A percentile compares a stretch with the other conserved stretches of the same genome.
Evolutionary conservation across 2,888 invertebrate species (phyloP).

Genomic region (Malthinus flaveolus): DNA sequence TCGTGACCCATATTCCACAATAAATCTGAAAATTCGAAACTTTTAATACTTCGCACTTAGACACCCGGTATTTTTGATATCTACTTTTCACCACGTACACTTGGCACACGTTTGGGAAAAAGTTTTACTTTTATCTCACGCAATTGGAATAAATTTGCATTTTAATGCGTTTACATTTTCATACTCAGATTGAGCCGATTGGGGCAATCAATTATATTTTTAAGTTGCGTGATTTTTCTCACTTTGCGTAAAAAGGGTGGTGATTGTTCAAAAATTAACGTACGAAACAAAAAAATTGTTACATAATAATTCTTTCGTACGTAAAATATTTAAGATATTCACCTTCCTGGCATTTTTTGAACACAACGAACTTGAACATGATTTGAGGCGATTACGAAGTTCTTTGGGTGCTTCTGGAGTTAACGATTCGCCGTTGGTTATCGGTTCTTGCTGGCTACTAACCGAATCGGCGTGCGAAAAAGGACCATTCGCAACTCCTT

Average conservation of each 20-base stretch:
- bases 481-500: slow-evolving; percentile 49
- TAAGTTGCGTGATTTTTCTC: neutral
- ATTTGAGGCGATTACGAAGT: slow-evolving; percentile 54
- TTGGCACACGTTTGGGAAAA: neutral
- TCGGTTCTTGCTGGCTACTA: slow-evolving; percentile 46
- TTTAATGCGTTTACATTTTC: neutral
- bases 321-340: slow-evolving; percentile 22
- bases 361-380: slow-evolving; percentile 77
- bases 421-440: slow-evolving; percentile 49
- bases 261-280: neutral
- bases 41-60: too few relatives aligned
- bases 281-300: neutral
- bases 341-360: slow-evolving; percentile 84
- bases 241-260: neutral
- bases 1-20: slow-evolving; percentile 84
- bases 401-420: slow-evolving; percentile 56
- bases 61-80: too few relatives aligned
- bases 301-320: neutral
- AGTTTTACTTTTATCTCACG: neutral
- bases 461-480: slow-evolving; percentile 51
- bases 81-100: too few relatives aligned
- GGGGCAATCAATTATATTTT: slow-evolving; percentile 2
- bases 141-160: slow-evolving; percentile 7
- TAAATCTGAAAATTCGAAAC: slow-evolving; percentile 67
- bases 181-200: too few relatives aligned